Conservation (phyloP, 1,140 invertebrate species). For the Gonatopus flavifemur region DNA sequence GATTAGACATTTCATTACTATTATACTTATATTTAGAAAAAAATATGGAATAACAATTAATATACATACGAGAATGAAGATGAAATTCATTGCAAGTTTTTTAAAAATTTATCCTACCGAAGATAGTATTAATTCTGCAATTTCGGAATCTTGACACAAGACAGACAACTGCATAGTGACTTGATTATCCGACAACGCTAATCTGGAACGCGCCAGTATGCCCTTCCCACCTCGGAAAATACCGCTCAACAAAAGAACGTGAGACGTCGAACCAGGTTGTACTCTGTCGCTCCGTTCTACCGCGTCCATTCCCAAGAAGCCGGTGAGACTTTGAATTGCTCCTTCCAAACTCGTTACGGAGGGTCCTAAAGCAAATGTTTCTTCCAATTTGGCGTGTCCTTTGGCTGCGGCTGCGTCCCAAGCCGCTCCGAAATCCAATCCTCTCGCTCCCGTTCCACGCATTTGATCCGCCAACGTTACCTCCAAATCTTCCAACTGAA, state of each 20-base stretch:
- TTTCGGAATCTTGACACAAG: constrained; percentile 68
- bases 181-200: constrained; percentile 75
- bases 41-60: no score
- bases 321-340: constrained; percentile 84
- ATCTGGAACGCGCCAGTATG: constrained; percentile 81
- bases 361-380: constrained; percentile 82
- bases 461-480: constrained; percentile 89
- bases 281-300: constrained; percentile 85
- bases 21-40: no score
- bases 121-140: constrained; percentile 84
- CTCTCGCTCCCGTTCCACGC: constrained; percentile 65
- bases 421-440: constrained; percentile 66
- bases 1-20: no score
- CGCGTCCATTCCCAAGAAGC: constrained; percentile 86
- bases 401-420: constrained; percentile 67
- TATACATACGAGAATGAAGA: no score
- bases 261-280: constrained; percentile 78
- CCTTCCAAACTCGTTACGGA: constrained; percentile 79
- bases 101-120: constrained; percentile 82
- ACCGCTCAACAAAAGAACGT: constrained; percentile 80
- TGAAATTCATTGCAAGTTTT: no score
- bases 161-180: constrained; percentile 76
- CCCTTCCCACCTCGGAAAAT: constrained; percentile 88
- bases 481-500: constrained; percentile 90
- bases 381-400: constrained; percentile 77